Evolutionary conservation across 2,888 invertebrate genomes (phyloP), one percentile per base, ranked within the genome.

Genomic region (Drosophila longiperda): DNA sequence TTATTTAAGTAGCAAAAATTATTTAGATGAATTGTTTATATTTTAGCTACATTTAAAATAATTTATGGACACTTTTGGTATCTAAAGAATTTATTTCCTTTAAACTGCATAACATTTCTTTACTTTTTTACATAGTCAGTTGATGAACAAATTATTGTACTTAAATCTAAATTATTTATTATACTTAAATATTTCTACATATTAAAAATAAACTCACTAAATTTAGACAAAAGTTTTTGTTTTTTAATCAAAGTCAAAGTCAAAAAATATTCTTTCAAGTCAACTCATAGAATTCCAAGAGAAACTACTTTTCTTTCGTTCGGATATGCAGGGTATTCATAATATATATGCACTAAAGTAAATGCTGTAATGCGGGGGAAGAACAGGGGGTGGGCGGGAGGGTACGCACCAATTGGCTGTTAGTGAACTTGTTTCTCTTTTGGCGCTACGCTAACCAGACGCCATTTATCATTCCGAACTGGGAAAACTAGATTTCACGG

Each of bases 381-480:
- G n/a, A 33, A 12, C 29, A 9, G 61, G 17, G n/a, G 38, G 52
- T 20, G 66, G 17, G 32, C 1, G 29, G 45, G 2, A n/a, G 40
- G 59, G 36, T 9, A 20, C 33, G 40, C 40, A 63, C 17, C 34
- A 34, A 34, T 40, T 7, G 49, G 71, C 58, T 67, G 66, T 48
- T 52, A 64, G 68, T 81, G 89, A 86, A 86, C 85, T 86, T 81
- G 85, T 88, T 86, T 86, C 83, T 84, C 87, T 87, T 84, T 84
- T 87, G 83, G 85, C 83, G 82, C 71, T 84, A 73, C 82, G 85
- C 85, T 86, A 86, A 86, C 85, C 75, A 79, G 85, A 79, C 79
- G 73, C 84, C 88, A 86, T 86, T 86, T 88, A 86, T 86, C 85
- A 86, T 88, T 77, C 50, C 74, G 74, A 82, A 86, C 85, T 81